phyloP scores from a whole-genome alignment of 2,113 vertebrate genomes.

The Thomomys bottae region DNA sequence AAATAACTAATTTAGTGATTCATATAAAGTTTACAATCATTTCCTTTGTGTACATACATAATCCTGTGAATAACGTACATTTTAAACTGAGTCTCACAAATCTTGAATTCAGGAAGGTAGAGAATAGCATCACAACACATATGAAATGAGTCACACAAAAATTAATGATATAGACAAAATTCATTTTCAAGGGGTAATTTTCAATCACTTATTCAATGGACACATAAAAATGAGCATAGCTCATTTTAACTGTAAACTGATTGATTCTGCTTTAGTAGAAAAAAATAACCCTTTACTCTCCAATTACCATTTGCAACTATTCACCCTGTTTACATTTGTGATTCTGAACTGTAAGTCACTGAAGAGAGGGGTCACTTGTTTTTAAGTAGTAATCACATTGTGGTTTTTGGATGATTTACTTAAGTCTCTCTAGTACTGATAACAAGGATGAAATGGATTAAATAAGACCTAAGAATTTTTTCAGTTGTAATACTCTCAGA shows the following conservation, averaged over 20 bases:
- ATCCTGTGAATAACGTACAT: not conserved
- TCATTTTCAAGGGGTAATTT: constrained; percentile 53
- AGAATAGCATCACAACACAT: not conserved
- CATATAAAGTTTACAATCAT: constrained; percentile 29
- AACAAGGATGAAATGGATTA: not conserved
- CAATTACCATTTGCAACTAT: not conserved
- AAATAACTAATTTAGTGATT: constrained; percentile 18
- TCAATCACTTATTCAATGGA: not conserved
- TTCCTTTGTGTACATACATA: constrained; percentile 16
- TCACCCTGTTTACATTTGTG: not conserved
- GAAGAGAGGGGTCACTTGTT: not conserved
- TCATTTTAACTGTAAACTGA: not conserved
- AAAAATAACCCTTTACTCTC: not conserved
- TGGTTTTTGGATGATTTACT: not conserved
- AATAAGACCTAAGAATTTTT: not conserved
- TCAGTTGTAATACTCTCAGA: not conserved
- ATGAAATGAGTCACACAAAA: constrained; percentile 52
- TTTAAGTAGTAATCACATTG: not conserved
- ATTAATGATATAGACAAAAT: constrained; percentile 40
- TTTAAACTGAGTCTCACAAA: constrained; percentile 3
- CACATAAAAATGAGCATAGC: not conserved
- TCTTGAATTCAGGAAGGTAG: not conserved
- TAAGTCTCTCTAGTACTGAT: not conserved
- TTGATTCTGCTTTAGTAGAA: not conserved
- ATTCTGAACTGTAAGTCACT: not conserved